Conservation (phyloP, 2,888 invertebrate genomes). For the Trissonchulus latispiculum region DNA sequence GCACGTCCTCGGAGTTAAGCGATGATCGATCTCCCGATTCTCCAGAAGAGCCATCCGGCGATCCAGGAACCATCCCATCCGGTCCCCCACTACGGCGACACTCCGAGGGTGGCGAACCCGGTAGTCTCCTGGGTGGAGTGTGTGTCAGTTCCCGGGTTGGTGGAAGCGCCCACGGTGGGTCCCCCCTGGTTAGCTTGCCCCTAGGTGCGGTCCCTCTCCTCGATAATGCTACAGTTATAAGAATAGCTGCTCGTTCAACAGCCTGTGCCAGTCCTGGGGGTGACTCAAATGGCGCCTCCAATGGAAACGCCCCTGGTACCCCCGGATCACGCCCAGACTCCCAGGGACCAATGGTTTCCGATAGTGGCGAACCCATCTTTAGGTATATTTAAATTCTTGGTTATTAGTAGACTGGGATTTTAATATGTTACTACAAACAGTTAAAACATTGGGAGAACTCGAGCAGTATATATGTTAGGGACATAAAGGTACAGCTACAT, state of each 20-base stretch:
- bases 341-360: neutral
- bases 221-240: neutral
- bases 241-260: neutral
- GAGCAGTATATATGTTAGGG: no score
- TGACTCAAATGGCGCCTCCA: neutral
- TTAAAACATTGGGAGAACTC: no score
- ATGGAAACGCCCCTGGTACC: neutral
- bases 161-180: neutral
- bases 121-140: neutral
- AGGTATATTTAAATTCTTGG: no score
- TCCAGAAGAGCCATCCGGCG: neutral
- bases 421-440: no score
- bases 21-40: neutral
- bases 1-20: neutral
- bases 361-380: slow-evolving; percentile 13
- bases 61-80: no score
- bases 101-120: neutral
- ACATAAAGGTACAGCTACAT: no score
- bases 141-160: neutral
- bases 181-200: neutral
- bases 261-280: no score
- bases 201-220: neutral
- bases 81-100: no score
- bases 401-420: no score
- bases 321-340: neutral